Conservation (phyloP, 2,888 invertebrate species). For the Volucella inanis region DNA sequence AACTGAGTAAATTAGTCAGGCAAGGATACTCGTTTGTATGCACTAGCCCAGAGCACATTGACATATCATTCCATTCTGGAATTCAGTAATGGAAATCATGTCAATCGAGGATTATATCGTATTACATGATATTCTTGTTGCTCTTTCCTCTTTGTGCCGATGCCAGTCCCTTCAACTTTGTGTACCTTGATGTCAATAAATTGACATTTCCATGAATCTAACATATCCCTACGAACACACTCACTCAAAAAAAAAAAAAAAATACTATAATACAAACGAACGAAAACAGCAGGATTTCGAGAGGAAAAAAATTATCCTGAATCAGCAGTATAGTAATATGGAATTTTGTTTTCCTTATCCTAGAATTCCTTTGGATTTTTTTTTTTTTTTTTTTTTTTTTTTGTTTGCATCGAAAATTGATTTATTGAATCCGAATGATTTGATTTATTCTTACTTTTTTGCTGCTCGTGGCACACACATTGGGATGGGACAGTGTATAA, state of each 20-base stretch:
- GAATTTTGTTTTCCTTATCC: constrained; percentile 18
- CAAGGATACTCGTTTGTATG: constrained; percentile 10
- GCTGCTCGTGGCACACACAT: constrained; percentile 1
- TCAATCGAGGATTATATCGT: constrained; percentile 55
- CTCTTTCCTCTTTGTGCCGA: constrained; percentile 3
- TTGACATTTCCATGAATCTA: constrained; percentile 42
- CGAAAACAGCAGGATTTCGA: constrained; percentile 14
- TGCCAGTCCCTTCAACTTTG: constrained; percentile 3
- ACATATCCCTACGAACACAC: constrained; percentile 2
- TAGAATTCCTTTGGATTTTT: constrained; percentile 20
- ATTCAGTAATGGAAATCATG: constrained; percentile 55
- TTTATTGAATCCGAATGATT: constrained; percentile 70
- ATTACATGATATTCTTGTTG: constrained; percentile 60
- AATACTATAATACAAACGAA: background rate
- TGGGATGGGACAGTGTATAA: constrained; percentile 43
- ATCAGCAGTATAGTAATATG: constrained; percentile 58
- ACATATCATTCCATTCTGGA: constrained; percentile 10
- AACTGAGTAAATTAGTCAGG: constrained; percentile 10
- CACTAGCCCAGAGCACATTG: background rate
- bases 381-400: constrained; percentile 15
- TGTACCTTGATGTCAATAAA: constrained; percentile 15
- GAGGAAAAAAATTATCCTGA: constrained; percentile 44
- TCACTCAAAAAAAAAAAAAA: constrained; percentile 14
- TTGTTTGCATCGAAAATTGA: constrained; percentile 69
- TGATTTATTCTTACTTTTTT: background rate